Conservation (phyloP, 1,140 invertebrate genomes). For the Drosophila repletoides region DNA sequence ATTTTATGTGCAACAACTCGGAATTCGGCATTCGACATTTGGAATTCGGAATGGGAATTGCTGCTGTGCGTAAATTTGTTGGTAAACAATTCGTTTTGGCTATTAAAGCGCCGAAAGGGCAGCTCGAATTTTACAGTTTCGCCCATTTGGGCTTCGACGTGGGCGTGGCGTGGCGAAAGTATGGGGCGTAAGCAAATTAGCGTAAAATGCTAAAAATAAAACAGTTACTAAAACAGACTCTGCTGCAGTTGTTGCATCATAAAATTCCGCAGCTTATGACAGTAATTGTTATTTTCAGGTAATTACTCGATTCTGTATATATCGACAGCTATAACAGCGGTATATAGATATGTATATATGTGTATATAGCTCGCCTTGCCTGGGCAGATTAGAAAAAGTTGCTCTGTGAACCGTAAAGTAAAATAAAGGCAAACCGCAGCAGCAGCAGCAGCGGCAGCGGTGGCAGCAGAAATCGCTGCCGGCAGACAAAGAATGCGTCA, state of each 20-base stretch:
- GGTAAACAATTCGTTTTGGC: constrained; percentile 71
- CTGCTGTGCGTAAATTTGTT: constrained; percentile 66
- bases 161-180: background rate
- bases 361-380: background rate
- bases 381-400: constrained; percentile 5
- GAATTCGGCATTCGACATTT: background rate
- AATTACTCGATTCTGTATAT: background rate
- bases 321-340: background rate
- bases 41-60: constrained; percentile 20
- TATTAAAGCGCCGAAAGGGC: constrained; percentile 59
- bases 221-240: constrained; percentile 7
- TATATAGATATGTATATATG: constrained; percentile 10
- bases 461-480: constrained; percentile 27
- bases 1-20: constrained; percentile 56
- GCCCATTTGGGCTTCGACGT: background rate
- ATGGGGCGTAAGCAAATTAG: constrained; percentile 55
- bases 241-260: constrained; percentile 5
- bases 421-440: constrained; percentile 25
- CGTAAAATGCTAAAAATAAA: constrained; percentile 50
- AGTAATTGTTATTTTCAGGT: constrained; percentile 8
- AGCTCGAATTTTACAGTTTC: constrained; percentile 15
- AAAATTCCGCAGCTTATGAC: constrained; percentile 5
- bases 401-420: constrained; percentile 2
- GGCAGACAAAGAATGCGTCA: constrained; percentile 76
- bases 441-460: constrained; percentile 11